Evolutionary conservation across 2,797 vertebrate species (phyloP), one percentile per base, ranked within the genome.

Genomic region (Siniperca scherzeri): DNA sequence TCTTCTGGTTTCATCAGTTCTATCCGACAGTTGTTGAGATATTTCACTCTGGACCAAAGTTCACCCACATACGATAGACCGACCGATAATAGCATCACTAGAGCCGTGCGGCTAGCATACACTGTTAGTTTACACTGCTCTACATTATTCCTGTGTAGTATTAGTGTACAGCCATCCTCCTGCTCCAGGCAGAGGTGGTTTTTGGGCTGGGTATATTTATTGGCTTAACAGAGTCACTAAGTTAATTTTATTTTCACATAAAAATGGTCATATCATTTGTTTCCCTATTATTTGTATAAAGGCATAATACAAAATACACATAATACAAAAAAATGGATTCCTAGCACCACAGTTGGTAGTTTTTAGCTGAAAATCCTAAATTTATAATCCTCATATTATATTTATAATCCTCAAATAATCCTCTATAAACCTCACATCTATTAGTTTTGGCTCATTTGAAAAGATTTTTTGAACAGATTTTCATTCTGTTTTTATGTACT

Each of bases 141-240:
- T 33, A 16, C 40, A 61, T 61, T 30, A 59, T 48, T 27, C 16
- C 22, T 73, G 61, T 67, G 48, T 48, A 40, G 7, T 44, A 16
- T 12, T n/a, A 60, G 48, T 50, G 21, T 16, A 14, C 22, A 81
- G 73, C 2, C 50, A 48, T 53, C 68, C 40, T 78, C 62, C 6
- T 30, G 57, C 46, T 76, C 57, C 73, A 71, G 76, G 48, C 46
- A 76, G 81, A 77, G 66, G 70, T 36, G 53, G 6, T 33, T 74
- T 55, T 50, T 44, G 36, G 44, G 50, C 13, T 64, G 17, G 55
- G 52, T 68, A 1, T 33, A 25, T 72, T 30, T 81, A n/a, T 22
- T 68, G 5, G 11, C 33, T 83, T 62, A 25, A 6, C 57, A 69
- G 2, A 61, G 10, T 69, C 11, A 61, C 42, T 30, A 30, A 42